Evolutionary conservation across 2,888 invertebrate species (phyloP).

Genomic region (Aphodius granarius): DNA sequence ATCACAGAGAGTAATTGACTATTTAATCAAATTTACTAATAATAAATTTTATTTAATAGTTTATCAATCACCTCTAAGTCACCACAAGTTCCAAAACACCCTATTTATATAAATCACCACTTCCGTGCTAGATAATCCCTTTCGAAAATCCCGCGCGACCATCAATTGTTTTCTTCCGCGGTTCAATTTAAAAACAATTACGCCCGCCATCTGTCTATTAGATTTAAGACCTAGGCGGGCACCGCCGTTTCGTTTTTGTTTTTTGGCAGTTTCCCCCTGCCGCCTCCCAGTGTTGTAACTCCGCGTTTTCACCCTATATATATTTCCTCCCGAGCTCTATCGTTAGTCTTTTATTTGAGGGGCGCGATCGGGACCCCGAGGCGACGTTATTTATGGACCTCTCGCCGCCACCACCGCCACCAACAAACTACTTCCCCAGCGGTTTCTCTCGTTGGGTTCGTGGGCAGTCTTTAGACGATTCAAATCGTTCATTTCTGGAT

Average conservation of each 20-base stretch:
- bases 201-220: background rate
- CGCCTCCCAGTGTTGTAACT: background rate
- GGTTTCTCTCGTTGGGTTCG: constrained; percentile 1
- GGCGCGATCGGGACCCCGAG: background rate
- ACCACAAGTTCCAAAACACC: no score
- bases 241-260: background rate
- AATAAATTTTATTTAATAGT: no score
- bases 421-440: constrained; percentile 5
- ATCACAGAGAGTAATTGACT: no score
- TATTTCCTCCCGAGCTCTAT: background rate
- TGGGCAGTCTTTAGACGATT: background rate
- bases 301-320: background rate
- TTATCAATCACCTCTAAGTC: no score
- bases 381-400: constrained; percentile 8
- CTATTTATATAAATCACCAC: no score
- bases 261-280: background rate
- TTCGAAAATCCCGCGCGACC: background rate
- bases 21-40: no score
- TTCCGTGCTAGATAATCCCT: background rate
- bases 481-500: background rate
- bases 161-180: background rate
- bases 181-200: background rate
- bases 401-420: background rate
- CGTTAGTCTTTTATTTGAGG: constrained; percentile 11
- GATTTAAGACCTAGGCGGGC: background rate